phyloP scores from a whole-genome alignment of 2,113 vertebrate species.

The Dipodomys merriami region DNA sequence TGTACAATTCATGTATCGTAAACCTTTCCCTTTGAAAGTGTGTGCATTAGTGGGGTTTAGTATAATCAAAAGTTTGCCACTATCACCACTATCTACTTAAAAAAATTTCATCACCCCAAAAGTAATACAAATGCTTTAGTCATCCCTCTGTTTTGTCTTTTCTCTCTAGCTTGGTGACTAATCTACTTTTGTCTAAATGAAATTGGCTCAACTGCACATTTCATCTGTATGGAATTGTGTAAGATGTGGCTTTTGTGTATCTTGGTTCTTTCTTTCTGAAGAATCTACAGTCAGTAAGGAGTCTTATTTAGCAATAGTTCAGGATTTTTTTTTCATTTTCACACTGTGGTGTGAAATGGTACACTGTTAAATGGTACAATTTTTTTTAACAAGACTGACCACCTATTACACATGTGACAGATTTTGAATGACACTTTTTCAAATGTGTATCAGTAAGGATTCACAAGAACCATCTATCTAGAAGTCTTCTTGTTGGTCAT shows the following conservation, averaged over 20 bases:
- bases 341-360: conserved; percentile 36
- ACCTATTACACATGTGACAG: neutral
- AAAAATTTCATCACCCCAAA: neutral
- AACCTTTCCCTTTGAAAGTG: conserved; percentile 28
- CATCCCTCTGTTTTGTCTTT: neutral
- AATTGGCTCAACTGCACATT: neutral
- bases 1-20: neutral
- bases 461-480: too few relatives aligned
- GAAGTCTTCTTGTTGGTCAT: neutral
- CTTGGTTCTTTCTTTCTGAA: conserved; percentile 43
- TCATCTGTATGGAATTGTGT: neutral
- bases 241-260: conserved; percentile 1
- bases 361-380: conserved; percentile 34
- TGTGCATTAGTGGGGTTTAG: neutral
- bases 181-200: neutral
- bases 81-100: neutral
- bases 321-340: conserved; percentile 49
- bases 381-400: neutral
- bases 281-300: conserved; percentile 6
- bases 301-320: conserved; percentile 33
- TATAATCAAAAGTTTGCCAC: conserved; percentile 2
- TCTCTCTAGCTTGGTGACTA: neutral
- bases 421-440: conserved; percentile 27
- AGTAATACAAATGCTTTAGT: neutral
- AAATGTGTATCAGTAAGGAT: neutral